phyloP scores from a whole-genome alignment of 2,888 invertebrate species.

The Drosophila flavopinicola region DNA sequence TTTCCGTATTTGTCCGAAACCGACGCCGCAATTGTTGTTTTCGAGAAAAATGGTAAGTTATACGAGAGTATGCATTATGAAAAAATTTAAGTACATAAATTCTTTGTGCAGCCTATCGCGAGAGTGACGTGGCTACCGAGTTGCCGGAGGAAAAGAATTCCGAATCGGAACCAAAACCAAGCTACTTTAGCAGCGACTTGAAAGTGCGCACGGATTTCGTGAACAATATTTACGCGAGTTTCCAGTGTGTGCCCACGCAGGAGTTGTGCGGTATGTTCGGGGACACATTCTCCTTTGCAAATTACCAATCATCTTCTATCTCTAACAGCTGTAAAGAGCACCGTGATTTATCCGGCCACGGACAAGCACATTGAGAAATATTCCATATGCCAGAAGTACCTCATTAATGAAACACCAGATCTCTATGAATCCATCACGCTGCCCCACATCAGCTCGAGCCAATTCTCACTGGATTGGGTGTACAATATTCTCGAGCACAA shows the following conservation, averaged over 20 bases:
- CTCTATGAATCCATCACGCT: conserved; percentile 92
- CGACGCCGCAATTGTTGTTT: conserved; percentile 89
- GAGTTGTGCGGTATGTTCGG: conserved; percentile 87
- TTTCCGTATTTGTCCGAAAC: conserved; percentile 86
- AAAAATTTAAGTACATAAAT: no score
- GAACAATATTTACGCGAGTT: conserved; percentile 94
- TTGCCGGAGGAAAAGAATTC: background rate
- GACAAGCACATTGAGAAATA: conserved; percentile 96
- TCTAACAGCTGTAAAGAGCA: conserved; percentile 91
- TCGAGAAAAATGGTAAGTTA: conserved; percentile 89
- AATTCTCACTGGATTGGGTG: conserved; percentile 96
- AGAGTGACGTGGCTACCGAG: conserved; percentile 80
- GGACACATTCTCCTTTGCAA: background rate
- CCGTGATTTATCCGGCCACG: conserved; percentile 96
- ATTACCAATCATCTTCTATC: no score
- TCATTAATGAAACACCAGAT: conserved; percentile 93
- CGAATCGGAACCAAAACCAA: conserved; percentile 36
- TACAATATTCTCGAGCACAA: conserved; percentile 97
- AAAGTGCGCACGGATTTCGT: conserved; percentile 88
- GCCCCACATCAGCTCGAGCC: conserved; percentile 89
- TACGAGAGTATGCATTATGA: background rate
- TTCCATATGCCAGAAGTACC: conserved; percentile 88
- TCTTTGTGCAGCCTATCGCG: conserved; percentile 86
- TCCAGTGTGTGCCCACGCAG: conserved; percentile 88
- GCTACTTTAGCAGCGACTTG: conserved; percentile 87